Percentiles rank a stretch among this genome's conserved stretches.
These are phyloP conservation scores for Sarotherodon lohbergeri DNA, from an alignment of 2,113 vertebrate genomes.

Conservation along the genomic window DNA sequence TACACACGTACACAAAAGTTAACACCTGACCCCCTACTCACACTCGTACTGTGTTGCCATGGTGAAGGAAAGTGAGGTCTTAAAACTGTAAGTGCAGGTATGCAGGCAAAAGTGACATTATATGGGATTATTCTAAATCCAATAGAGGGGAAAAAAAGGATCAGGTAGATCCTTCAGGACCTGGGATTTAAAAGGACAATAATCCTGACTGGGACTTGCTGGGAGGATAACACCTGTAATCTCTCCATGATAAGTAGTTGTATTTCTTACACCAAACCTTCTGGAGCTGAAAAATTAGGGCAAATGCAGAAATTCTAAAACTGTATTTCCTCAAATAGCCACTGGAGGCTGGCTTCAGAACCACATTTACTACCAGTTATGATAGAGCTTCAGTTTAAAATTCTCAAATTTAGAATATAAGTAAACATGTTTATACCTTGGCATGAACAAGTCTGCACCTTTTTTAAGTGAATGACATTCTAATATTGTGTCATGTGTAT, in stretches of 20 bases:
- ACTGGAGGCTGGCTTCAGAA: neutral
- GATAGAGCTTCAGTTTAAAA: neutral
- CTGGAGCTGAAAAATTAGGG: neutral
- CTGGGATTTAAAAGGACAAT: neutral
- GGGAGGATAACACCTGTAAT: slow-evolving; percentile 24
- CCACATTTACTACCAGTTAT: fast-evolving
- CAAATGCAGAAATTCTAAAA: neutral
- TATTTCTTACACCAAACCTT: neutral
- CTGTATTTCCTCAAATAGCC: neutral
- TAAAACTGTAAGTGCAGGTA: slow-evolving; percentile 6
- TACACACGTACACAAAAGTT: neutral
- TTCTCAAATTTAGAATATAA: neutral
- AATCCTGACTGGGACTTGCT: neutral
- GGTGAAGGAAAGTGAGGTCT: neutral
- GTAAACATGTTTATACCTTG: neutral
- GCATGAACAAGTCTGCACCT: neutral
- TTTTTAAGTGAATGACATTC: neutral
- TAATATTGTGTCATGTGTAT: neutral
- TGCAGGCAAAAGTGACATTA: neutral
- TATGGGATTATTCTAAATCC: slow-evolving; percentile 2
- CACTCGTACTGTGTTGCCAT: neutral
- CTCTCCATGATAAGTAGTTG: neutral
- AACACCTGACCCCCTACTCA: neutral
- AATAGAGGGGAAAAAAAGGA: neutral
- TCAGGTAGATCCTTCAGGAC: neutral